Evolutionary conservation across 2,797 vertebrate species (phyloP).

Genomic region (Amblyopsis hoosieri): DNA sequence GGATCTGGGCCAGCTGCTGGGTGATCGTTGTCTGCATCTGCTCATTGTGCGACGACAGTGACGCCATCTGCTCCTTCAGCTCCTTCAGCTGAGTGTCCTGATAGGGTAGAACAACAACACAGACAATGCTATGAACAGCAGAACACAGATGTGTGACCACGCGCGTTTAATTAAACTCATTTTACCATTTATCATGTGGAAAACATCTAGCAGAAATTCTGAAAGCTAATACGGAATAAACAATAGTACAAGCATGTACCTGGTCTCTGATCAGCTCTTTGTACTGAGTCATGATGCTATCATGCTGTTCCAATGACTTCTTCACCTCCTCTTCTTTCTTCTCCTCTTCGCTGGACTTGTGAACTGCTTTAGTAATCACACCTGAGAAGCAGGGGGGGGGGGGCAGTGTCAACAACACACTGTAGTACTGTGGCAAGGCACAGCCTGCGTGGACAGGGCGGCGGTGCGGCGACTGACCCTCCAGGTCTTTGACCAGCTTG

Average conservation of each 20-base stretch:
- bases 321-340: constrained; percentile 98
- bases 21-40: constrained; percentile 85
- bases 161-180: no score
- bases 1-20: constrained; percentile 92
- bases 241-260: constrained; percentile 65
- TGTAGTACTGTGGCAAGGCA: not conserved
- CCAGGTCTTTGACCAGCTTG: constrained; percentile 94
- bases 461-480: constrained; percentile 80
- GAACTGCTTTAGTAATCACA: constrained; percentile 94
- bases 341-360: constrained; percentile 97
- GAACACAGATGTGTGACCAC: not conserved
- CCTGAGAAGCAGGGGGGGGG: constrained; percentile 68
- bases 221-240: not conserved
- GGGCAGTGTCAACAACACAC: no score
- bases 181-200: no score
- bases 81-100: constrained; percentile 94
- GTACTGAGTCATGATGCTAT: constrained; percentile 96
- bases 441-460: not conserved
- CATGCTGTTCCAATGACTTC: constrained; percentile 96
- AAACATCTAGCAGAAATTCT: no score
- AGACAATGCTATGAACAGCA: constrained; percentile 6
- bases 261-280: constrained; percentile 97
- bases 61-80: constrained; percentile 84
- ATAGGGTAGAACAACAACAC: constrained; percentile 1
- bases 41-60: constrained; percentile 84